phyloP scores from a whole-genome alignment of 2,888 invertebrate genomes.

The Temnothorax rugatulus region DNA sequence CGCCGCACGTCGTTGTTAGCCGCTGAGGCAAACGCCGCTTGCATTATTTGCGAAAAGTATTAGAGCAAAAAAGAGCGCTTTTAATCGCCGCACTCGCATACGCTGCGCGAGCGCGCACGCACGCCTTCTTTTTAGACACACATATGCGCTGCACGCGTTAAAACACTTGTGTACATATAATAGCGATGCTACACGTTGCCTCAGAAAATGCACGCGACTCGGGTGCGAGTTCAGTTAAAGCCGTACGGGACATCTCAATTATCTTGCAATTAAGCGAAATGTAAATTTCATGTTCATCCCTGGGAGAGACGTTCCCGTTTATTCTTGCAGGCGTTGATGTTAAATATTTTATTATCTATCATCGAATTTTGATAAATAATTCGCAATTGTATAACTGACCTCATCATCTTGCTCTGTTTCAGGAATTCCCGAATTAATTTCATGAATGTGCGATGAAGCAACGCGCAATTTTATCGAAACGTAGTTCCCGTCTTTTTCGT shows the following conservation, averaged over 20 bases:
- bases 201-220: constrained; percentile 16
- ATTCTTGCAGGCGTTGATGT: background rate
- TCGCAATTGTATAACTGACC: background rate
- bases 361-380: background rate
- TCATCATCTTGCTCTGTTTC: background rate
- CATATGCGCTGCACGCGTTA: background rate
- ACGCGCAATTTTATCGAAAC: constrained; percentile 69
- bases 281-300: background rate
- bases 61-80: constrained; percentile 24
- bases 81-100: constrained; percentile 15
- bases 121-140: background rate
- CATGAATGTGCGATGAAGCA: background rate
- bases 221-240: constrained; percentile 2
- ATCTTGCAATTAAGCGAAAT: constrained; percentile 20
- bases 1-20: background rate
- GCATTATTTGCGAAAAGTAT: constrained; percentile 38
- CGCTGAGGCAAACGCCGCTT: constrained; percentile 13
- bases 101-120: background rate
- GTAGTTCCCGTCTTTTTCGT: constrained; percentile 66
- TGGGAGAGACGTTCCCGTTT: background rate
- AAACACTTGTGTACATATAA: constrained; percentile 29
- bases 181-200: background rate
- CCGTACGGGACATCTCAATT: constrained; percentile 16
- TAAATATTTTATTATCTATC: constrained; percentile 11
- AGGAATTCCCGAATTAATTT: background rate